Evolutionary conservation across 2,113 vertebrate species (phyloP), one percentile per base, ranked within the genome.

Genomic region (Rhodinocichla rosea): DNA sequence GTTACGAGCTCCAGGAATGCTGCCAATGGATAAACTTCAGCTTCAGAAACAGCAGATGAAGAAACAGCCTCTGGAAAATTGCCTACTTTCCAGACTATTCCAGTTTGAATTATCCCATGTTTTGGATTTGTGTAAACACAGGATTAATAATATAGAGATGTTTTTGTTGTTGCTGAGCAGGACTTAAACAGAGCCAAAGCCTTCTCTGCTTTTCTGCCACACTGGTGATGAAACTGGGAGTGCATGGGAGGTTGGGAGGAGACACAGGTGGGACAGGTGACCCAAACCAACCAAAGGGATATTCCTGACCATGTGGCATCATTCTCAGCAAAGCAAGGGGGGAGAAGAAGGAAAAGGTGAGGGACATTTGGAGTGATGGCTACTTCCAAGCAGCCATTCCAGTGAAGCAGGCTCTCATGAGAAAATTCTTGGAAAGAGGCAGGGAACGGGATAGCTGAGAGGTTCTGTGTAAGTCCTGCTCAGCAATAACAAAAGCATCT

Each of bases 161-260:
- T 14, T 50, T 57, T 33, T 44, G 10, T 74, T 33, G 35, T 23
- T 67, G 37, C 32, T 56, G 26, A 56, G 49, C 16, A 49, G 49
- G 2, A 5, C 6, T 59, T 50, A 0, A 15, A 74, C 10, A 37
- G 27, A 65, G 12, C 32, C 27, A 88, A 73, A 15, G 42, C 27
- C 27, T 52, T 21, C 3, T 30, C 60, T 67, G 52, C 33, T 89
- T 52, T 74, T 6, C 28, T 6, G 33, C 33, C 19, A 17, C 2
- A 6, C 24, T 60, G 19, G 2, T 57, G 33, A 20, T 23, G 44
- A 28, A 13, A 3, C 2, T 52, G 19, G 15, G 9, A 8, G 7
- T 59, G 13, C 1, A 6, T n/a, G 60, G 39, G 9, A 12, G 19
- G 2, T 0, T 52, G 37, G 33, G 33, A 65, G 44, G 22, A 20